Evolutionary conservation across 1,140 invertebrate species (phyloP).

Genomic region (Laupala kohalensis): DNA sequence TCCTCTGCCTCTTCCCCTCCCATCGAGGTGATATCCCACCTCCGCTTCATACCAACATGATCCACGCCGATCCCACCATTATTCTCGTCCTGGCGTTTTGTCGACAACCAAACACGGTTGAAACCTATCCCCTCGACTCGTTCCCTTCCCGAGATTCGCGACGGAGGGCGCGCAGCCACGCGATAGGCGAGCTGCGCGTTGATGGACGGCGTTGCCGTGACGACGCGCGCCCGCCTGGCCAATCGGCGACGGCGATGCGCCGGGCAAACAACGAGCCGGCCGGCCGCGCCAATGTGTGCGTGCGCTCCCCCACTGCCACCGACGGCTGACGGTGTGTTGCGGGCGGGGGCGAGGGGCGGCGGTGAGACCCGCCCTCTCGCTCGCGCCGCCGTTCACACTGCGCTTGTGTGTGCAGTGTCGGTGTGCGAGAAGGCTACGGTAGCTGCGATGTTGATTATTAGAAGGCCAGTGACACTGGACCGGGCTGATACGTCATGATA

Average conservation of each 20-base stretch:
- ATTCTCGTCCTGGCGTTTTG: background rate
- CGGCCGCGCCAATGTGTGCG: background rate
- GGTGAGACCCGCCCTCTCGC: background rate
- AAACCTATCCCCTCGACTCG: conserved; percentile 10
- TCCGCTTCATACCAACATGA: background rate
- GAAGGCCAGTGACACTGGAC: conserved; percentile 8
- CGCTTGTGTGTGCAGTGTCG: background rate
- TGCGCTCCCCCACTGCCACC: background rate
- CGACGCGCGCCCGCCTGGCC: conserved; percentile 7
- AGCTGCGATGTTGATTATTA: conserved; percentile 7
- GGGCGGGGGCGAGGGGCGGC: background rate
- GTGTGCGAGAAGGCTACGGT: background rate
- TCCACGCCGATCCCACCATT: conserved; percentile 1
- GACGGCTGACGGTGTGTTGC: no score
- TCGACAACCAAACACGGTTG: conserved; percentile 9
- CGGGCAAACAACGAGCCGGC: background rate
- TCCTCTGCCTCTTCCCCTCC: background rate
- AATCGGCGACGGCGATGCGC: conserved; percentile 4
- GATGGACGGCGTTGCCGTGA: conserved; percentile 12
- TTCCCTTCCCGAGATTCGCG: conserved; percentile 1
- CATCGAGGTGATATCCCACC: background rate
- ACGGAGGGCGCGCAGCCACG: background rate
- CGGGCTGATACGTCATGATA: conserved; percentile 7
- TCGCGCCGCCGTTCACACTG: background rate
- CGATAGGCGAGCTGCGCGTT: conserved; percentile 9